A percentile compares a stretch with the other conserved stretches of the same genome.
Evolutionary conservation across 2,888 invertebrate species (phyloP).

Genomic region (Ptycholaimellus sp.): DNA sequence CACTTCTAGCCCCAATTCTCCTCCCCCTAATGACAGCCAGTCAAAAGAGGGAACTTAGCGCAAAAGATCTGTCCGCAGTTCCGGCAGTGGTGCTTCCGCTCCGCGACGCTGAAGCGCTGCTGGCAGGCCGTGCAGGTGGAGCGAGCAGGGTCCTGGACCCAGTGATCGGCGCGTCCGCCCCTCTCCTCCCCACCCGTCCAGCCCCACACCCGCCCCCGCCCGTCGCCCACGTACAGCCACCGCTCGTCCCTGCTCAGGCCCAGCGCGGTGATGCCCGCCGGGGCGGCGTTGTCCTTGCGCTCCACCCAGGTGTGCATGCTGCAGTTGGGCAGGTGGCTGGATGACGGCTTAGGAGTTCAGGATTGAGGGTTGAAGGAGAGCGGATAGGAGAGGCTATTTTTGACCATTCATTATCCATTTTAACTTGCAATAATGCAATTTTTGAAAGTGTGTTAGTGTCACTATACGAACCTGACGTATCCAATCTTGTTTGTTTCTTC

Average conservation of each 20-base stretch:
- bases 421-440: no score
- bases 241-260: constrained; percentile 67
- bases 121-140: constrained; percentile 68
- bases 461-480: no score
- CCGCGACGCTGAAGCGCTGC: constrained; percentile 67
- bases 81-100: constrained; percentile 82
- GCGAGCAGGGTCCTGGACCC: constrained; percentile 80
- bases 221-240: constrained; percentile 65
- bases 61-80: constrained; percentile 94
- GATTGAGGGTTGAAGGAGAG: no score
- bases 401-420: no score
- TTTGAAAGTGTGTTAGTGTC: no score
- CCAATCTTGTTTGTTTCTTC: no score
- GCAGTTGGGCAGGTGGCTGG: no score
- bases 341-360: no score
- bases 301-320: constrained; percentile 93
- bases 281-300: constrained; percentile 81
- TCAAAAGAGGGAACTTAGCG: constrained; percentile 42
- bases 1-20: no score
- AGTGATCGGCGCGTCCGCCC: constrained; percentile 48
- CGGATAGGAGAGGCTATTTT: no score
- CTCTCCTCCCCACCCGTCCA: constrained; percentile 77
- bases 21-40: no score
- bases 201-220: constrained; percentile 74
- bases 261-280: constrained; percentile 78